Percentiles rank a stretch among this genome's conserved stretches.
Conservation (phyloP, 2,797 vertebrate species). For the Tokudaia muenninki region DNA sequence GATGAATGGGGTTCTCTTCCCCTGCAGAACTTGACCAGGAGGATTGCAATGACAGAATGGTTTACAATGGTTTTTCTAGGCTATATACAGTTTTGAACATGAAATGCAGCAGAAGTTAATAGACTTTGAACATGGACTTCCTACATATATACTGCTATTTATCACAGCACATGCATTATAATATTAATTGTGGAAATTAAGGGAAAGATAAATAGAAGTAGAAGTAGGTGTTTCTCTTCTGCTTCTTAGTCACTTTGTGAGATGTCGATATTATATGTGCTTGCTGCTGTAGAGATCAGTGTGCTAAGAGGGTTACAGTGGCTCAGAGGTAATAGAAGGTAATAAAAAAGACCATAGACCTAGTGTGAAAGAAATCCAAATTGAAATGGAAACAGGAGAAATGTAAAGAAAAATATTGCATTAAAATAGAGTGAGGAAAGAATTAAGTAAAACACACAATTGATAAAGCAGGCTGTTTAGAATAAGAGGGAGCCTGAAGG, state of each 20-base stretch:
- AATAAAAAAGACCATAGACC: neutral
- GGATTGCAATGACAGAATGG: neutral
- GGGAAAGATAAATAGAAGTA: neutral
- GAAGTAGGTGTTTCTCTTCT: neutral
- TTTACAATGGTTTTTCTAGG: neutral
- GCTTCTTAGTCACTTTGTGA: neutral
- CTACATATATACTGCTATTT: neutral
- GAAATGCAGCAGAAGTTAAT: neutral
- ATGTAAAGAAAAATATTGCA: neutral
- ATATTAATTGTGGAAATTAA: constrained; percentile 20
- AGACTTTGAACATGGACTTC: neutral
- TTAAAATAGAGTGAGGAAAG: neutral
- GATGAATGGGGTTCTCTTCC: neutral
- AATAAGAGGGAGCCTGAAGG: neutral
- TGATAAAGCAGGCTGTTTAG: neutral
- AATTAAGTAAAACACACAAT: neutral
- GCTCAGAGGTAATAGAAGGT: neutral
- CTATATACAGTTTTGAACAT: neutral
- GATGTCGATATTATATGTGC: neutral
- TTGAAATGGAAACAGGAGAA: neutral
- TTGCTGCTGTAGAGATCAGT: neutral
- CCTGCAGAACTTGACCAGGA: neutral
- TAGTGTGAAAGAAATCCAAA: neutral
- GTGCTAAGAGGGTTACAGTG: neutral
- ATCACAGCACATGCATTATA: neutral